phyloP scores from a whole-genome alignment of 2,888 invertebrate genomes.

The Agrilus mali region DNA sequence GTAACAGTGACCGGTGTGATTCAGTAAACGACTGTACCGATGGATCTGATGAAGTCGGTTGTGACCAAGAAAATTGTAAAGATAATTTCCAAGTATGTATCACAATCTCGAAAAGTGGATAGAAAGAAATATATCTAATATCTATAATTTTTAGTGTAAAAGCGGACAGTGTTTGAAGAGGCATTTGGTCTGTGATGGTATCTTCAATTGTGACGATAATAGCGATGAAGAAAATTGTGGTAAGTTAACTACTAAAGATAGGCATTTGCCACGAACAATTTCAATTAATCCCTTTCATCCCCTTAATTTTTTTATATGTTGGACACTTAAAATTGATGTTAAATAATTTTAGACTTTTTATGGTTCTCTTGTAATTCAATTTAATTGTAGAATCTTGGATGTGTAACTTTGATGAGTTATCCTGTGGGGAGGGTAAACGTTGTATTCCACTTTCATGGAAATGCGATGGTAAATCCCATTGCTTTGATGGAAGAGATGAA shows the following conservation, averaged over 20 bases:
- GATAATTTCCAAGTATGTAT: slow-evolving; percentile 40
- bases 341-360: no score
- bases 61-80: slow-evolving; percentile 42
- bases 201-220: slow-evolving; percentile 46
- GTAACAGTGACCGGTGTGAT: slow-evolving; percentile 39
- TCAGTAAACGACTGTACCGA: slow-evolving; percentile 48
- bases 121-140: background rate
- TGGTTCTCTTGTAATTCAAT: background rate
- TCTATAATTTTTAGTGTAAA: slow-evolving; percentile 32
- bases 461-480: slow-evolving; percentile 46
- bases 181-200: slow-evolving; percentile 48
- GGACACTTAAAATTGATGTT: background rate
- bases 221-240: slow-evolving; percentile 46
- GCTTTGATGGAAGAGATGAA: slow-evolving; percentile 43
- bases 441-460: slow-evolving; percentile 46
- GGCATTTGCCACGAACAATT: background rate
- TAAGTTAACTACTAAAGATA: slow-evolving; percentile 21
- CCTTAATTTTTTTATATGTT: background rate
- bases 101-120: background rate
- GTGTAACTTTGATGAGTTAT: slow-evolving; percentile 43
- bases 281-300: background rate
- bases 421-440: slow-evolving; percentile 33
- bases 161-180: slow-evolving; percentile 46
- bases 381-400: slow-evolving; percentile 22
- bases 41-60: slow-evolving; percentile 47